Evolutionary conservation across 2,888 invertebrate species (phyloP), one percentile per base, ranked within the genome.

Genomic region (Bhutanitis thaidina): DNA sequence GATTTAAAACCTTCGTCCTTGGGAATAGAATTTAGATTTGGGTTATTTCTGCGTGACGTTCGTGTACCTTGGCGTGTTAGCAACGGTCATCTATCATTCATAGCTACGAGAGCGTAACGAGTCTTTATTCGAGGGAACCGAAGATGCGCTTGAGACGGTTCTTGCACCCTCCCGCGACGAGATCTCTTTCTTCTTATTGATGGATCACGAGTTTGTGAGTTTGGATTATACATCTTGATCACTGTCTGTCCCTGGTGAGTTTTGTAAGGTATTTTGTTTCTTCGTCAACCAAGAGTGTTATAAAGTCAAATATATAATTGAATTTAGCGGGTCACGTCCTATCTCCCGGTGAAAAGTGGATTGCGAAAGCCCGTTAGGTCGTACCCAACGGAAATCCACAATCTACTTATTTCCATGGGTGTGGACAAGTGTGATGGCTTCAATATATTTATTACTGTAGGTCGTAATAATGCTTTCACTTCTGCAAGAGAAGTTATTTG

Each of bases 81-180:
- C 74, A 68, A 80, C 75, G 85, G 83, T 75, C 68, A 86, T 88
- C 88, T 80, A 89, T 88, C 87, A 88, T 80, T 75, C 75, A 73
- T 67, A 69, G 71, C 74, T 20, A 73, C 75, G 62, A 70, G 71
- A 78, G 79, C 81, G 87, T 88, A 88, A 88, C 87, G 85, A 88
- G 82, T 73, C 81, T 82, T 77, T 81, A 84, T 87, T 80, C 77
- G 75, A 71, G 56, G 59, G 65, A 71, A 60, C 62, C 54, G 64
- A 70, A 68, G 70, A 74, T 75, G 71, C 74, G 74, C 69, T 61
- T 59, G 74, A 73, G 76, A 77, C 69, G 68, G 70, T 75, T 77
- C 71, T 75, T 77, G 77, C 80, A 77, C 75, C 73, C 71, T 71
- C 66, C 63, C 60, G 61, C 60, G 60, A 59, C 61, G 60, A 58